A percentile compares a stretch with the other conserved stretches of the same genome.
These are phyloP conservation scores for Pachydiplax longipennis DNA, from an alignment of 2,888 invertebrate species.

Conservation along the genomic window DNA sequence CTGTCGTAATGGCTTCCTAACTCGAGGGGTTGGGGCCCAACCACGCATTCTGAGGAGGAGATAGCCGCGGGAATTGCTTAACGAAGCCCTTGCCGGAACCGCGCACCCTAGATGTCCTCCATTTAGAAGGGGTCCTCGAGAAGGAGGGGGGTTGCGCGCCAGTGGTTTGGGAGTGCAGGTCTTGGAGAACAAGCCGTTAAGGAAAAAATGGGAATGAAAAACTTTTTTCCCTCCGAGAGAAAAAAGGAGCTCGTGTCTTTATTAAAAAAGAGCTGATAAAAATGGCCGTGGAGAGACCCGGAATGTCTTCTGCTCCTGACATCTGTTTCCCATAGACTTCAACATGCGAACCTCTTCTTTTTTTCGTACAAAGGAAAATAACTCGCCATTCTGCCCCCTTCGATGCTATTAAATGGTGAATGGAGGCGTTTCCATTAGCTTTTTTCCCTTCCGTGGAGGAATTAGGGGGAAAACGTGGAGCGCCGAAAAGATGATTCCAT, in stretches of 20 bases:
- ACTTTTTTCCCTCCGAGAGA: background rate
- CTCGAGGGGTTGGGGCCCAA: constrained; percentile 12
- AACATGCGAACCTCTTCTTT: background rate
- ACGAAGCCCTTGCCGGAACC: constrained; percentile 37
- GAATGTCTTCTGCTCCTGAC: background rate
- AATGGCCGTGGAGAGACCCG: background rate
- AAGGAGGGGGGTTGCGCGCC: background rate
- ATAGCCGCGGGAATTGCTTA: constrained; percentile 43
- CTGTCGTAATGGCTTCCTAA: constrained; percentile 40
- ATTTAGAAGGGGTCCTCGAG: background rate
- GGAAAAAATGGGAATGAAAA: background rate
- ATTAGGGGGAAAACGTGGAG: background rate
- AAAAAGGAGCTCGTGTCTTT: background rate
- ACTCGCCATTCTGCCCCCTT: background rate
- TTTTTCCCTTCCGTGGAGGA: background rate
- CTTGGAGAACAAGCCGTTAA: background rate
- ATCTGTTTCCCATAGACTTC: constrained; percentile 42
- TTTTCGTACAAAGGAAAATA: background rate
- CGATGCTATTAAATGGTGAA: background rate
- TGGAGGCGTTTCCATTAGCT: background rate
- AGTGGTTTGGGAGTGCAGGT: background rate
- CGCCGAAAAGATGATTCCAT: background rate
- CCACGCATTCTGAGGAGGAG: background rate
- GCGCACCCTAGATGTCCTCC: background rate
- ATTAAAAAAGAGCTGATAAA: constrained; percentile 6